phyloP scores from a whole-genome alignment of 2,113 vertebrate genomes.

The Chaetura pelagica region DNA sequence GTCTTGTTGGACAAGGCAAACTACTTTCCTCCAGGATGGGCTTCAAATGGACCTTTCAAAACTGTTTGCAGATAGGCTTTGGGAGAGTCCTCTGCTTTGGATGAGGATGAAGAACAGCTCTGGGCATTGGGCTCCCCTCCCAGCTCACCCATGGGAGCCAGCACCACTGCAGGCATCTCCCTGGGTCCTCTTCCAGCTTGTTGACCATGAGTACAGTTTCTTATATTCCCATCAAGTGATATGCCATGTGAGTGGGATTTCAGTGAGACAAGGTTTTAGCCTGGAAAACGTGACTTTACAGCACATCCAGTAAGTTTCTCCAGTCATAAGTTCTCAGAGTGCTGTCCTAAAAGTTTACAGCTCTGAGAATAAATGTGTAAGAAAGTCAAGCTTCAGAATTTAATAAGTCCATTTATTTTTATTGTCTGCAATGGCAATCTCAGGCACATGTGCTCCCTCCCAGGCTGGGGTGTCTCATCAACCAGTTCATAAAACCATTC shows the following conservation, averaged over 20 bases:
- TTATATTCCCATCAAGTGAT: neutral
- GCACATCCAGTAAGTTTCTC: neutral
- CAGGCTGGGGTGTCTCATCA: neutral
- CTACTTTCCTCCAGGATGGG: neutral
- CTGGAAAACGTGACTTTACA: neutral
- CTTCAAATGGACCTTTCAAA: neutral
- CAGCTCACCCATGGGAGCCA: fast-evolving
- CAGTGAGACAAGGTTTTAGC: neutral
- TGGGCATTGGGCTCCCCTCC: neutral
- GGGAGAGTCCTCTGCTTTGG: neutral
- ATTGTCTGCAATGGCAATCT: neutral
- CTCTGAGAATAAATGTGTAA: neutral
- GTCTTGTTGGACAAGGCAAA: neutral
- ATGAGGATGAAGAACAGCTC: neutral
- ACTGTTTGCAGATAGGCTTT: neutral
- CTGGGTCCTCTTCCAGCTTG: neutral
- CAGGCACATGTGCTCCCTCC: neutral
- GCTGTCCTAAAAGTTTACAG: neutral
- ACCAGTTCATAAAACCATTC: neutral
- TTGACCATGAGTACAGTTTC: neutral
- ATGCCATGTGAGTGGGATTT: neutral
- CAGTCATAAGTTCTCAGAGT: neutral
- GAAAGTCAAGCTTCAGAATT: neutral
- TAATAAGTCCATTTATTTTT: slow-evolving; percentile 48
- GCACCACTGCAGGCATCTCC: neutral